Evolutionary conservation across 2,888 invertebrate species (phyloP), one percentile per base, ranked within the genome.

Genomic region (Odontothrips loti): DNA sequence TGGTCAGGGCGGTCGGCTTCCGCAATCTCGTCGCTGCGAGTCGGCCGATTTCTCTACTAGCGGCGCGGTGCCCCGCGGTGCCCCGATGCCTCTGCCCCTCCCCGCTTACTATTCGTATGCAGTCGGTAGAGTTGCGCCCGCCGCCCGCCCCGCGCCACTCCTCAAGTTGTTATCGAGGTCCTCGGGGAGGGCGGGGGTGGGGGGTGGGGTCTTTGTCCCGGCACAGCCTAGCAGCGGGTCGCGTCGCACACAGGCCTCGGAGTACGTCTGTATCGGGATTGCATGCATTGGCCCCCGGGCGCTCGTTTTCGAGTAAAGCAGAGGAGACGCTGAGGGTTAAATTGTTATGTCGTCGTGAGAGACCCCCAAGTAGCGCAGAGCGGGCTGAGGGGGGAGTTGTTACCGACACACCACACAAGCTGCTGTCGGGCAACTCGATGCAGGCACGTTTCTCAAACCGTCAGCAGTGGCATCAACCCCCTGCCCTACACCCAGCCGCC

Each of bases 161-260:
- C 68, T 75, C 68, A 75, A 75, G 68, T 75, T 75, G 68, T 75
- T 75, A 75, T 75, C 68, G 68, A 27, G 68, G 68, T 75, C 68
- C 68, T 75, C 4, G 12, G 68, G 68, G 68, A 23, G 20, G 51
- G 51, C 51, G 51, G 23, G 23, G 6, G n/a, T n/a, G n/a, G n/a
- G n/a, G n/a, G n/a, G n/a, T n/a, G n/a, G 58, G 20, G 58, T 58
- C 58, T n/a, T 17, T 17, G 58, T 58, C n/a, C 17, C 58, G 17
- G 15, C 58, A 1, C 20, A 58, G 58, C 58, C 58, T 51, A 6
- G 20, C 58, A 6, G 58, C 58, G 15, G 58, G 15, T 15, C 6
- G 15, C 6, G 58, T 15, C 17, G 20, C 58, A 15, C 58, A 6
- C 58, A 17, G 58, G 20, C 58, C 58, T 58, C 58, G 34, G 34